Evolutionary conservation across 2,888 invertebrate species (phyloP).

Genomic region (Rhamnusium bicolor): DNA sequence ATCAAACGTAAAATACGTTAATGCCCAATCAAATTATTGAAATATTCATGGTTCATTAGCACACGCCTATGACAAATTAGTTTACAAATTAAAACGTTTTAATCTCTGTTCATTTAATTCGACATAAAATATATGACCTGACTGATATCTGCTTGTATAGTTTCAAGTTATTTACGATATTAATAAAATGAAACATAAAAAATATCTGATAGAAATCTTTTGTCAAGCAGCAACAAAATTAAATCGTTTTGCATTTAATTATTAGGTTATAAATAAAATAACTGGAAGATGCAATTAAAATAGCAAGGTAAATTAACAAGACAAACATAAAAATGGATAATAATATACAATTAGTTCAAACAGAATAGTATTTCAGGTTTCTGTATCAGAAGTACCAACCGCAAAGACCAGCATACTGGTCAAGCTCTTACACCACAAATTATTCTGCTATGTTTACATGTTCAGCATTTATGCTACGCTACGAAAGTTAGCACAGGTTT

Average conservation of each 20-base stretch:
- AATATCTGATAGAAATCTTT: slow-evolving; percentile 25
- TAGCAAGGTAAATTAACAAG: slow-evolving; percentile 37
- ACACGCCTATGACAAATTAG: neutral
- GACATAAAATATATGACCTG: neutral
- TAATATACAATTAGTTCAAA: slow-evolving; percentile 45
- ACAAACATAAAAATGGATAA: slow-evolving; percentile 42
- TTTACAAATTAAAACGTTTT: neutral
- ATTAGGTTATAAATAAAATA: slow-evolving; percentile 34
- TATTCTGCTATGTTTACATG: neutral
- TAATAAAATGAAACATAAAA: neutral
- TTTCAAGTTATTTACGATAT: neutral
- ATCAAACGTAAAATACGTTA: neutral
- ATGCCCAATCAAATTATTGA: neutral
- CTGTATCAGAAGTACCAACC: slow-evolving; percentile 32
- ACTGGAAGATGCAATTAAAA: slow-evolving; percentile 41
- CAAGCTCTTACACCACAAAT: neutral
- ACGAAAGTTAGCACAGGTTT: too few relatives aligned
- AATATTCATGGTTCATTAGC: neutral
- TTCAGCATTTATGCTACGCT: neutral
- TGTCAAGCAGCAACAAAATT: slow-evolving; percentile 17
- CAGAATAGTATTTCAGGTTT: slow-evolving; percentile 41
- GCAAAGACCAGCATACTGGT: neutral
- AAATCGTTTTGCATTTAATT: slow-evolving; percentile 40
- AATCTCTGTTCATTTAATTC: neutral
- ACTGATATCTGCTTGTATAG: neutral